phyloP scores from a whole-genome alignment of 2,797 vertebrate species.

The Simalia tracyae region DNA sequence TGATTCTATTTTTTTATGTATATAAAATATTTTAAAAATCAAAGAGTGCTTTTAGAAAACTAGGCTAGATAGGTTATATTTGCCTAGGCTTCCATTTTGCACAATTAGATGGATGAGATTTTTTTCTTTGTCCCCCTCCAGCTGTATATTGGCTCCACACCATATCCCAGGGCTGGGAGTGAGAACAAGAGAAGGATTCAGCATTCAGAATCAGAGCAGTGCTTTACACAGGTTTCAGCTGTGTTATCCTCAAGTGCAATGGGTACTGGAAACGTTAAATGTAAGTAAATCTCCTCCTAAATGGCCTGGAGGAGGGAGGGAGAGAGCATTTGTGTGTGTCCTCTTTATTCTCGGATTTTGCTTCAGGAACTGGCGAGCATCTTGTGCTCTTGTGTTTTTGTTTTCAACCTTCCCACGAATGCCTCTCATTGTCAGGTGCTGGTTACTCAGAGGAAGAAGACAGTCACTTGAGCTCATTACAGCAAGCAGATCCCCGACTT shows the following conservation, averaged over 20 bases:
- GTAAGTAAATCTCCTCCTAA: conserved; percentile 49
- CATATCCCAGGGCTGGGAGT: not conserved
- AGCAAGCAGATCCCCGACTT: conserved; percentile 55
- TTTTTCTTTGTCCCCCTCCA: not conserved
- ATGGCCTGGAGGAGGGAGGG: conserved; percentile 21
- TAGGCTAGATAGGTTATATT: not conserved
- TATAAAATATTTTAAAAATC: not conserved
- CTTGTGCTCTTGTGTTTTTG: conserved; percentile 58
- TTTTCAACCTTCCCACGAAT: conserved; percentile 62
- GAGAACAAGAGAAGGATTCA: conserved; percentile 5
- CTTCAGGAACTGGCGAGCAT: conserved; percentile 67
- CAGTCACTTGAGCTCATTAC: conserved; percentile 66
- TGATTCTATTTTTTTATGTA: not conserved
- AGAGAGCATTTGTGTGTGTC: conserved; percentile 42
- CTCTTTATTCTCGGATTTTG: conserved; percentile 63
- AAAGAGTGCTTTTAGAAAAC: not conserved
- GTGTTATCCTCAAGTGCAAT: conserved; percentile 30
- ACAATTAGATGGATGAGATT: not conserved
- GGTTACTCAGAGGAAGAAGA: conserved; percentile 64
- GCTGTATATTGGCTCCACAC: not conserved
- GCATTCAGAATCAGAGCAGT: not conserved
- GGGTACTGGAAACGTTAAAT: conserved; percentile 31
- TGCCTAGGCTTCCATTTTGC: not conserved
- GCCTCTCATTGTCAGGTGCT: conserved; percentile 63
- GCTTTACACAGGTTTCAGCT: conserved; percentile 33